Evolutionary conservation across 1,140 invertebrate genomes (phyloP).

Genomic region (Lordiphosa clarofinis): DNA sequence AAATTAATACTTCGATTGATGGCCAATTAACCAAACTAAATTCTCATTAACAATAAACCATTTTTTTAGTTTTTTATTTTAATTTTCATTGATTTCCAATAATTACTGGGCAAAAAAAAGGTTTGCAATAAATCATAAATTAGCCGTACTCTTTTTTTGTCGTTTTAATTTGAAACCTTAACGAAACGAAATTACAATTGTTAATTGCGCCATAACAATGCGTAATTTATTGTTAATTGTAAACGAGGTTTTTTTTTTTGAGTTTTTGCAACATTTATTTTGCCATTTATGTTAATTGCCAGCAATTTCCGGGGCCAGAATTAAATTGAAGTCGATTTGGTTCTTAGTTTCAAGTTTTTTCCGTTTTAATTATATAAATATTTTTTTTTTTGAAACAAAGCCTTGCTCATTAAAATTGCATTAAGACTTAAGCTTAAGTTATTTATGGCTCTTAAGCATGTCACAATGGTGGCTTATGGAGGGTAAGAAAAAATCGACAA

Average conservation of each 20-base stretch:
- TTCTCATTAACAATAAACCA: too few relatives aligned
- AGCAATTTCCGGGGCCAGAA: conserved; percentile 47
- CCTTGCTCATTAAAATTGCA: conserved; percentile 46
- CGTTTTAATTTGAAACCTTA: conserved; percentile 5
- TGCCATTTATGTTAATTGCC: conserved; percentile 52
- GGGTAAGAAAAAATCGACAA: neutral
- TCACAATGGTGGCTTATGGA: conserved; percentile 20
- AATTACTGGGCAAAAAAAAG: neutral
- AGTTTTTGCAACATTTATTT: conserved; percentile 36
- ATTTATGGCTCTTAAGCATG: conserved; percentile 56
- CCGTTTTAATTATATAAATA: conserved; percentile 8
- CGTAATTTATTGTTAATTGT: conserved; percentile 14
- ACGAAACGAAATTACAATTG: conserved; percentile 17
- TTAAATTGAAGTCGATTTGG: conserved; percentile 4
- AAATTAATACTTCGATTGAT: neutral
- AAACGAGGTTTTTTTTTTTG: neutral
- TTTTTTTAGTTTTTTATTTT: neutral
- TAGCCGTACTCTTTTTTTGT: neutral
- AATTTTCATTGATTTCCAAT: neutral
- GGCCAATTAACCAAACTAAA: neutral
- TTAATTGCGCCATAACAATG: conserved; percentile 36
- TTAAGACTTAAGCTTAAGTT: conserved; percentile 41
- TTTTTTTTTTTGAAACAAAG: conserved; percentile 25
- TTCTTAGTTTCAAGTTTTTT: conserved; percentile 26
- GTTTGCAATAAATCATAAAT: neutral